A percentile compares a stretch with the other conserved stretches of the same genome.
These are phyloP conservation scores for Nibea coibor DNA, from an alignment of 2,113 vertebrate species.

Conservation along the genomic window DNA sequence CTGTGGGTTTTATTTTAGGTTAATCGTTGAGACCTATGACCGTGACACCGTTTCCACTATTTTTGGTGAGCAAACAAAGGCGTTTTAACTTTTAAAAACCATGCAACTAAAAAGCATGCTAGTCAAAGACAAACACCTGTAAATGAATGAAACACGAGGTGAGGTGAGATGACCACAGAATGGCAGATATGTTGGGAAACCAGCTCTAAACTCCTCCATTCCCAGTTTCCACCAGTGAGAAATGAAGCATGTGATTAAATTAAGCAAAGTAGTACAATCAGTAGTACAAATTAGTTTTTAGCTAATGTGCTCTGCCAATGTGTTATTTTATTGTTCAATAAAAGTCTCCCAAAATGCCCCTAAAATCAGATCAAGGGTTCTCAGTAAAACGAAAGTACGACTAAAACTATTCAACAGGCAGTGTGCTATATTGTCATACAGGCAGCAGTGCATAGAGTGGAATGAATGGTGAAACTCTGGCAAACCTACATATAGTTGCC, in stretches of 20 bases:
- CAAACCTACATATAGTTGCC: slow-evolving; percentile 39
- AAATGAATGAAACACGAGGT: background rate
- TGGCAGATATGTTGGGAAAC: background rate
- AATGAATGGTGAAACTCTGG: slow-evolving; percentile 34
- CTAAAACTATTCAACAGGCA: background rate
- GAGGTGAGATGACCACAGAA: slow-evolving; percentile 6
- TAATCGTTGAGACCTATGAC: background rate
- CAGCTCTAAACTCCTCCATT: background rate
- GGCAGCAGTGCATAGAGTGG: slow-evolving; percentile 7
- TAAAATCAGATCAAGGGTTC: background rate
- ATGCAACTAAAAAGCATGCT: background rate
- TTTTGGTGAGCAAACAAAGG: background rate
- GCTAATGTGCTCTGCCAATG: background rate
- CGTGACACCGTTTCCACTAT: slow-evolving; percentile 2
- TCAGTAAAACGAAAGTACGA: background rate
- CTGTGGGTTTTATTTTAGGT: background rate
- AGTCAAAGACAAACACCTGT: slow-evolving; percentile 13
- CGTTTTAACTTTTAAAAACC: background rate
- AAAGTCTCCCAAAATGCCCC: background rate
- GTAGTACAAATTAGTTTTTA: slow-evolving; percentile 10
- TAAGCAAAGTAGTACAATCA: slow-evolving; percentile 15
- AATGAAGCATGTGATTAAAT: slow-evolving; percentile 22
- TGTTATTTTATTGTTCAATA: background rate
- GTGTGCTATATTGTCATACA: slow-evolving; percentile 3
- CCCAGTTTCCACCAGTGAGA: background rate